Base-by-base conservation (phyloP, 2,888 invertebrate species). In the Strigamia crassipes region DNA sequence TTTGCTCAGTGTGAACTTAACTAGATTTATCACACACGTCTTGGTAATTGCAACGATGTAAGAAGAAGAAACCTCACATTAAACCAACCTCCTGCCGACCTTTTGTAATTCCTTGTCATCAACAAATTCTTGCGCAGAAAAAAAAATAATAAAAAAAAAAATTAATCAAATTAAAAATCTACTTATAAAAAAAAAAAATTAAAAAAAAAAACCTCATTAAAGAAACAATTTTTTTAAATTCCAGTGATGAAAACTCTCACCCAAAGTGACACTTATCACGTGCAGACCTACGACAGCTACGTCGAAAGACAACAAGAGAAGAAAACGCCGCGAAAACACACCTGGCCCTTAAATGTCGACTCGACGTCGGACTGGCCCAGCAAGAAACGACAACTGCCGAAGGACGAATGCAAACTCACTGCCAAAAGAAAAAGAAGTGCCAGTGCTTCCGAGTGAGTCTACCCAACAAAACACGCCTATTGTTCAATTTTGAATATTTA, bases 1-100 rank as follows among this genome's bases (percentile, higher is more conserved):
- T 73, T 73, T 73, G 73, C 73, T 73, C 73, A 73, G 73, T 73
- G 31, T 73, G 73, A 73, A 73, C 73, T 73, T 73, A 73, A 73
- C 73, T 73, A 73, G 27, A 73, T 73, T 73, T 73, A 73, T 73
- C 73, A 73, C 73, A 73, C 73, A 73, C 73, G 73, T 73, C 73
- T 73, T n/a, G 27, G 73, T 73, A 73, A 73, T 73, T 73, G 73
- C 73, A 73, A 73, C 73, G 73, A 73, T 73, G 73, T 31, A 73
- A 73, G 27, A 73, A 73, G 73, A 73, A 73, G 61, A 66, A 73
- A 23, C 31, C 73, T 73, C 56, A 73, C 73, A 73, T 73, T 15
- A 73, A 73, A 73, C 73, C n/a, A 73, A 73, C 73, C 73, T 73
- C 73, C 73, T 27, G 73, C 73, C 31, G 73, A 27, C 73, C 73